Conservation (phyloP, 2,113 vertebrate species). For the Phalacrocorax carbo region DNA sequence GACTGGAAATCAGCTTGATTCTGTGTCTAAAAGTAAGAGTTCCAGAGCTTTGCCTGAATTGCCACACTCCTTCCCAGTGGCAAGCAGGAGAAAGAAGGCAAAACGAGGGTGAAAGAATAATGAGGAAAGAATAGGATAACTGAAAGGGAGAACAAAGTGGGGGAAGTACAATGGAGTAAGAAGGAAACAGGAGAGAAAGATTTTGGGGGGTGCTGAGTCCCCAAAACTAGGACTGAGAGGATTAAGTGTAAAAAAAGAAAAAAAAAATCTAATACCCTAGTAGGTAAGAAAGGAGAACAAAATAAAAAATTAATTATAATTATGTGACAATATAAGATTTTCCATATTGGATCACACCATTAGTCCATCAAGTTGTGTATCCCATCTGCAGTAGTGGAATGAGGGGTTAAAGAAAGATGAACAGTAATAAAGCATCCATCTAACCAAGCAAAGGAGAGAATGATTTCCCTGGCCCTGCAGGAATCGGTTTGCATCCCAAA, state of each 20-base stretch:
- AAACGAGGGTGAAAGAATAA: background rate
- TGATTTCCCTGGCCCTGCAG: background rate
- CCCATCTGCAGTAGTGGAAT: background rate
- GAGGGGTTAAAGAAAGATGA: background rate
- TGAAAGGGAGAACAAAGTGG: background rate
- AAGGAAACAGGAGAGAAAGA: background rate
- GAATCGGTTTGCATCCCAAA: background rate
- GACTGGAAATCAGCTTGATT: background rate
- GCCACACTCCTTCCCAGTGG: fast-evolving
- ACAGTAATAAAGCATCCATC: background rate
- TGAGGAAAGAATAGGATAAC: background rate
- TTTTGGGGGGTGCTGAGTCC: background rate
- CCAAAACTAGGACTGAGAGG: slow-evolving; percentile 9
- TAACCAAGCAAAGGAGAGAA: background rate
- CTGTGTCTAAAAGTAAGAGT: background rate
- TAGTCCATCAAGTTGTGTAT: background rate
- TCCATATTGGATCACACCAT: background rate
- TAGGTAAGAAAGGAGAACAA: background rate
- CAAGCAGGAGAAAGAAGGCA: background rate
- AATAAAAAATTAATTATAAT: background rate
- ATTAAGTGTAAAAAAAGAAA: background rate
- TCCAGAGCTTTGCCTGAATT: background rate
- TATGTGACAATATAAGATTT: background rate
- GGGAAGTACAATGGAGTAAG: background rate
- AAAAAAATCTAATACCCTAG: background rate